Percentiles rank a stretch among this genome's conserved stretches.
These are phyloP conservation scores for Diabrotica balteata DNA, from an alignment of 2,888 invertebrate species.

Conservation along the genomic window DNA sequence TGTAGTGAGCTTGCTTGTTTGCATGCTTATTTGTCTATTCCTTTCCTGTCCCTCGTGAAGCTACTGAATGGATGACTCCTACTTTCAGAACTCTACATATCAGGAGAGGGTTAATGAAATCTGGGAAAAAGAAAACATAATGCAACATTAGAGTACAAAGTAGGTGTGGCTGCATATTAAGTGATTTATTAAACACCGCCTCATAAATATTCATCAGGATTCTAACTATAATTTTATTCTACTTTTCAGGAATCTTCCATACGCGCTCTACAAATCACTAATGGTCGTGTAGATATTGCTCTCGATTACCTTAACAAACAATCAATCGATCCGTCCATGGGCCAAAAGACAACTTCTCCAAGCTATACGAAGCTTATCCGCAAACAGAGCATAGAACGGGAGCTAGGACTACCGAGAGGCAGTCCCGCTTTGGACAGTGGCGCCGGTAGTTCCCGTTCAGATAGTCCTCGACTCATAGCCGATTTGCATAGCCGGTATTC, in stretches of 20 bases:
- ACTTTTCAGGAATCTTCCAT: conserved; percentile 70
- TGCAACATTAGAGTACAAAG: too few species aligned
- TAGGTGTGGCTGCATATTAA: too few species aligned
- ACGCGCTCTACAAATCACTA: conserved; percentile 73
- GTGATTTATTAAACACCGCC: conserved; percentile 4
- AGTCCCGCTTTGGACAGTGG: conserved; percentile 89
- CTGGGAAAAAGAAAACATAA: too few species aligned
- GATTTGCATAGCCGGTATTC: conserved; percentile 74
- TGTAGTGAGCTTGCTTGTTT: too few species aligned
- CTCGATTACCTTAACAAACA: conserved; percentile 72
- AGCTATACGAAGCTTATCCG: conserved; percentile 76
- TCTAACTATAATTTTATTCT: neutral
- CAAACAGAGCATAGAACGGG: conserved; percentile 88
- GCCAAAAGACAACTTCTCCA: conserved; percentile 49
- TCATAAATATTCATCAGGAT: neutral
- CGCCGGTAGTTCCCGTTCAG: conserved; percentile 87
- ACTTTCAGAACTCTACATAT: too few species aligned
- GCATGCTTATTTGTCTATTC: too few species aligned
- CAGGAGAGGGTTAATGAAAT: too few species aligned
- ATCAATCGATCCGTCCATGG: conserved; percentile 28
- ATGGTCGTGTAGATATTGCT: conserved; percentile 75
- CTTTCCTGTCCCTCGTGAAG: too few species aligned
- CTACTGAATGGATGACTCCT: too few species aligned
- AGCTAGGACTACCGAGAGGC: conserved; percentile 73
- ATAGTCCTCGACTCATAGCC: conserved; percentile 77